Evolutionary conservation across 2,797 vertebrate genomes (phyloP).

Genomic region (Apodemus agrarius): DNA sequence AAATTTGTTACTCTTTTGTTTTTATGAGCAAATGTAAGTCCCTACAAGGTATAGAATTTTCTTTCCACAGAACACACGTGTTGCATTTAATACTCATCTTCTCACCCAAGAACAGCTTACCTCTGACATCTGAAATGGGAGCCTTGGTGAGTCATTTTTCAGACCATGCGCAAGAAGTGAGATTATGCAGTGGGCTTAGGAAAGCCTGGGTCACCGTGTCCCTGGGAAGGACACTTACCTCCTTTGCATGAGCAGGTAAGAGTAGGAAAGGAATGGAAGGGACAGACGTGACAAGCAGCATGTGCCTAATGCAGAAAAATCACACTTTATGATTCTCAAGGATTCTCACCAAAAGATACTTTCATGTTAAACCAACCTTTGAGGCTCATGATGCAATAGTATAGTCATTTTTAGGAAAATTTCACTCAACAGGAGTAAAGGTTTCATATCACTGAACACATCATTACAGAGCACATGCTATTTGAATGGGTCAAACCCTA

Average conservation of each 20-base stretch:
- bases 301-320: conserved; percentile 54
- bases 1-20: not conserved
- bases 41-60: not conserved
- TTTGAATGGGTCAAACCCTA: conserved; percentile 79
- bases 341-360: conserved; percentile 50
- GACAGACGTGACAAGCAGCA: not conserved
- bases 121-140: not conserved
- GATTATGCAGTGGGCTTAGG: not conserved
- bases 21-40: conserved; percentile 35
- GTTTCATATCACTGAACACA: conserved; percentile 79
- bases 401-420: conserved; percentile 78
- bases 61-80: not conserved
- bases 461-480: conserved; percentile 74
- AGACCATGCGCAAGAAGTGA: not conserved
- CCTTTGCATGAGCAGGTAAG: not conserved
- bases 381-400: conserved; percentile 68
- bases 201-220: not conserved
- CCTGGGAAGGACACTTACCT: not conserved
- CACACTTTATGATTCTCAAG: conserved; percentile 65
- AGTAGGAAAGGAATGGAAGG: not conserved
- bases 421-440: conserved; percentile 81
- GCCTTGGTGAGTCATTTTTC: not conserved
- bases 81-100: conserved; percentile 3
- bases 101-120: not conserved
- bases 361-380: conserved; percentile 57